Conservation (phyloP, 2,888 invertebrate genomes). For the Phengaris alcon region DNA sequence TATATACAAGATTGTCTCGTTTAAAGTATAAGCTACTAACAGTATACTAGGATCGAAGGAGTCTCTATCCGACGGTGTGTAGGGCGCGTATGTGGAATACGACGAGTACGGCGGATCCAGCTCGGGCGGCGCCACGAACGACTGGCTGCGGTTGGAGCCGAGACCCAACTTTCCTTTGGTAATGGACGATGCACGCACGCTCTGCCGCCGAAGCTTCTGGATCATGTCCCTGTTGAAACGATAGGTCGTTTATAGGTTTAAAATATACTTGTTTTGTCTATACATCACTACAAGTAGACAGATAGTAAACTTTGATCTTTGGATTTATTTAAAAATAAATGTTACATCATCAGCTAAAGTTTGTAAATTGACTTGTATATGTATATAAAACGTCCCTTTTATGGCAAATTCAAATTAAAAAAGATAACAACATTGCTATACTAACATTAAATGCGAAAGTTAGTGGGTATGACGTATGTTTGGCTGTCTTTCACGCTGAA, state of each 20-base stretch:
- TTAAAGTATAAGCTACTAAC: not conserved
- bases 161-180: conserved; percentile 87
- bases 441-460: too few relatives aligned
- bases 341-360: too few relatives aligned
- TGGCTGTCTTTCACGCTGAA: too few relatives aligned
- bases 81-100: conserved; percentile 57
- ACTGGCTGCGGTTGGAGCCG: conserved; percentile 80
- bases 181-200: conserved; percentile 87
- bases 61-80: conserved; percentile 43
- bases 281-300: too few relatives aligned
- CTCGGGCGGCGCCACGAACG: conserved; percentile 76
- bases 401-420: too few relatives aligned
- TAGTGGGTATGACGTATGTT: too few relatives aligned
- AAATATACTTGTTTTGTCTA: too few relatives aligned
- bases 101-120: conserved; percentile 38
- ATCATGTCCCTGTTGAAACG: conserved; percentile 88
- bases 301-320: not conserved
- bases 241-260: not conserved
- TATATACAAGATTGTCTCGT: too few relatives aligned
- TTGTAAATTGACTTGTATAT: too few relatives aligned
- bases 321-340: too few relatives aligned
- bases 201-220: conserved; percentile 91
- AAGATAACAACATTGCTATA: too few relatives aligned
- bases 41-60: conserved; percentile 26
- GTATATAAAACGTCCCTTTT: too few relatives aligned